Percentiles rank a stretch among this genome's conserved stretches.
Evolutionary conservation across 2,797 vertebrate species (phyloP).

Genomic region (Eremophila alpestris): DNA sequence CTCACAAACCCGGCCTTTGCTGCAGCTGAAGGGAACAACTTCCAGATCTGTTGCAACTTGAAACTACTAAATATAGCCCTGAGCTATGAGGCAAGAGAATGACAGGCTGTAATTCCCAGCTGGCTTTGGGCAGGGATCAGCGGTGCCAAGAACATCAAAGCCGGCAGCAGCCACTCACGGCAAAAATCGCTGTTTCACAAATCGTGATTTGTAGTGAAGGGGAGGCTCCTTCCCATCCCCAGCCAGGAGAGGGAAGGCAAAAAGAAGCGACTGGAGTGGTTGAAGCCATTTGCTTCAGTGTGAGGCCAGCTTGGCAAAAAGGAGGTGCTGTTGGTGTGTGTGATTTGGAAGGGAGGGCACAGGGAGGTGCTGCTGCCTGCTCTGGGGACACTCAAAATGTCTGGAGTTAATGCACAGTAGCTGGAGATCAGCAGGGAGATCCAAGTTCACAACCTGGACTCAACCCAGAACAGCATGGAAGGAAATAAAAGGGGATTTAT

Average conservation of each 20-base stretch:
- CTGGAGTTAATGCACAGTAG: not conserved
- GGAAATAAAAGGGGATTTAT: not conserved
- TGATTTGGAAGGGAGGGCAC: not conserved
- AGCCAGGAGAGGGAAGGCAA: not conserved
- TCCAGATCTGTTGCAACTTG: slow-evolving; percentile 46
- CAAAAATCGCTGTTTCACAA: not conserved
- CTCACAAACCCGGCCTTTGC: not conserved
- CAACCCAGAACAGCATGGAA: not conserved
- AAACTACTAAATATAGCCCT: slow-evolving; percentile 53
- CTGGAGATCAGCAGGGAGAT: not conserved
- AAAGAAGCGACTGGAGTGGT: not conserved
- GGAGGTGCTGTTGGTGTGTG: not conserved
- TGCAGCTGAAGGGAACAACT: slow-evolving; percentile 33
- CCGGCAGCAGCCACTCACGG: slow-evolving; percentile 4
- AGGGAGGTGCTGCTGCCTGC: not conserved
- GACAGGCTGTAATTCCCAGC: slow-evolving; percentile 37
- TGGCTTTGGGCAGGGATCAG: slow-evolving; percentile 20
- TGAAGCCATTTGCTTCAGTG: not conserved
- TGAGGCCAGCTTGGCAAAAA: not conserved
- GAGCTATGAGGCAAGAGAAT: slow-evolving; percentile 50
- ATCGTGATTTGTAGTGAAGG: not conserved
- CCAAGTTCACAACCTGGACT: not conserved
- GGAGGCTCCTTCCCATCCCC: not conserved
- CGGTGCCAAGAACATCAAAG: slow-evolving; percentile 30
- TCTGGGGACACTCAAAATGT: fast-evolving